Conservation (phyloP, 1,140 invertebrate genomes). For the Trichonephila inaurata region DNA sequence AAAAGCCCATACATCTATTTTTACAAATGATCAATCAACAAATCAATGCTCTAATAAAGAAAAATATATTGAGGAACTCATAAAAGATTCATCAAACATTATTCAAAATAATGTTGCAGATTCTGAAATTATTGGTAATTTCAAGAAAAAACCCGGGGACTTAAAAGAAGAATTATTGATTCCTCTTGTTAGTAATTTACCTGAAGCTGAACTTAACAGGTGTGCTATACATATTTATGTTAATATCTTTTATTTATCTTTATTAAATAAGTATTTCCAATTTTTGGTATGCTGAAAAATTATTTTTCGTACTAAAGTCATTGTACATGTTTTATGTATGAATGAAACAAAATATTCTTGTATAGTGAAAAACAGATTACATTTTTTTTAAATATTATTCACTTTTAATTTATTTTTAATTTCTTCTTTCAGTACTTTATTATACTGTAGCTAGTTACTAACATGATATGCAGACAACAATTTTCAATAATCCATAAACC, state of each 20-base stretch:
- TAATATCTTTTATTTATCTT: neutral
- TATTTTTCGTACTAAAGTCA: no score
- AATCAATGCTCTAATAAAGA: neutral
- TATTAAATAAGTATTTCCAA: neutral
- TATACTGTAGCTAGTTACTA: no score
- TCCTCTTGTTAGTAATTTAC: slow-evolving; percentile 1
- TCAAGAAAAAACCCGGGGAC: neutral
- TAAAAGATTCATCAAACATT: neutral
- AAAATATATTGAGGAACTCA: neutral
- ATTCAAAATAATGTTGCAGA: neutral
- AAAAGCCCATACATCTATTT: neutral
- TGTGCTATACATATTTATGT: neutral
- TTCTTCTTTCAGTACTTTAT: no score
- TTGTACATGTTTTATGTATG: no score
- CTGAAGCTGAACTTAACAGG: neutral
- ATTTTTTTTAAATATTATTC: no score
- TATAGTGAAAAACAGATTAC: no score
- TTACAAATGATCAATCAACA: neutral
- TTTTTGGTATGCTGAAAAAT: neutral
- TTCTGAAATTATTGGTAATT: neutral
- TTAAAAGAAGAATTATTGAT: slow-evolving; percentile 49
- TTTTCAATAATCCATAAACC: no score
- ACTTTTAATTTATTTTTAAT: no score
- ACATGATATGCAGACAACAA: no score
- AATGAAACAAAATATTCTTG: no score